Evolutionary conservation across 2,888 invertebrate genomes (phyloP).

Genomic region (Apantesis nais): DNA sequence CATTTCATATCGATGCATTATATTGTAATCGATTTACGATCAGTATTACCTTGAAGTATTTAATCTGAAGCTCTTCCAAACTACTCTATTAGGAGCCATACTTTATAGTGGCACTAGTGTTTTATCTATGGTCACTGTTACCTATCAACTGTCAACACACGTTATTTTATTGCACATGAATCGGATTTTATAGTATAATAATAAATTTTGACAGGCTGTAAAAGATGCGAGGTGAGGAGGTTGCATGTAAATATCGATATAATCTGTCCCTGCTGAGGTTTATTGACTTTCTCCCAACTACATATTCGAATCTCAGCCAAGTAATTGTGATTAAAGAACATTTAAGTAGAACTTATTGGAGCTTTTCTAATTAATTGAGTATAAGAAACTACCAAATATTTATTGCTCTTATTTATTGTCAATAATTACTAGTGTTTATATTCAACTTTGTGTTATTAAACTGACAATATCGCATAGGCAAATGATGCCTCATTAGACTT

Average conservation of each 20-base stretch:
- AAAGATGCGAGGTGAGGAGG: neutral
- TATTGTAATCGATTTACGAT: neutral
- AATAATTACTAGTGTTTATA: slow-evolving; percentile 11
- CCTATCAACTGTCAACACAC: neutral
- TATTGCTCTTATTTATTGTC: slow-evolving; percentile 12
- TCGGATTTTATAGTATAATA: neutral
- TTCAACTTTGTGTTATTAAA: neutral
- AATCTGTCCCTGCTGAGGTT: slow-evolving; percentile 14
- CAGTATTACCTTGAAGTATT: neutral
- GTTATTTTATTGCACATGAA: neutral
- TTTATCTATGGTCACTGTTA: no score
- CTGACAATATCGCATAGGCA: neutral
- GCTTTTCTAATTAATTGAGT: slow-evolving; percentile 12
- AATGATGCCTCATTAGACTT: neutral
- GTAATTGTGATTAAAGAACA: slow-evolving; percentile 23
- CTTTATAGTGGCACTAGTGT: no score
- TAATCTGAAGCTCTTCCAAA: neutral
- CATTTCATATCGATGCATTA: neutral
- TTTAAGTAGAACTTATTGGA: slow-evolving; percentile 20
- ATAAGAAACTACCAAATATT: neutral
- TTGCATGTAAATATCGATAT: slow-evolving; percentile 14
- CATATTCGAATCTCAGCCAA: slow-evolving; percentile 28
- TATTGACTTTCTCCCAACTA: slow-evolving; percentile 40
- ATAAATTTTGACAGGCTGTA: neutral
- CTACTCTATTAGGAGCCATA: neutral